Evolutionary conservation across 2,113 vertebrate species (phyloP), one percentile per base, ranked within the genome.

Genomic region (Vulpes ferrilata): DNA sequence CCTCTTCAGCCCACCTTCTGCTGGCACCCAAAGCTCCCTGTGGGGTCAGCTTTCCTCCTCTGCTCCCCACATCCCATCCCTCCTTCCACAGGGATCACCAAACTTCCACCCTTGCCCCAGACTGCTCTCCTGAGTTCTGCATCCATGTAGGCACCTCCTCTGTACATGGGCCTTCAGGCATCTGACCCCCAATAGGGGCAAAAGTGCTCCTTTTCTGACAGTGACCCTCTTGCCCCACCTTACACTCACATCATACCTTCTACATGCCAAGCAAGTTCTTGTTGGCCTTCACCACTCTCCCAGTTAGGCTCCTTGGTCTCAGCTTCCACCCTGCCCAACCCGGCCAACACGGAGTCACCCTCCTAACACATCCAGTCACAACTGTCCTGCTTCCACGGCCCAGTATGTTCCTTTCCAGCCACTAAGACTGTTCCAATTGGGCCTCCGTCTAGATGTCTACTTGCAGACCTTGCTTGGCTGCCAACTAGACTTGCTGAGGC

Each of bases 171-270:
- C 53, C 38, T 27, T 5, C 16, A 7, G 59, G 38, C 71, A 22
- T 2, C 53, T 4, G 30, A 48, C 30, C n/a, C 60, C n/a, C 6
- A 32, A 10, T 0, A 9, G 0, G 1, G 79, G 57, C 57, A 20
- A 20, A 17, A 38, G 13, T 1, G 23, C 57, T 16, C 57, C 7
- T 1, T 22, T 76, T 20, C 91, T 20, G 30, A 76, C n/a, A 53
- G 4, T 15, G 71, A 19, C 3, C 59, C 38, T 65, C 15, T 32
- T 4, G 0, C 27, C 20, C 2, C 12, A 6, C 30, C 59, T 30
- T 35, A 11, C 16, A 2, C n/a, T 5, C 25, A 11, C 0, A 11
- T 23, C 57, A 73, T 0, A 8, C 22, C 25, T 30, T 20, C 22
- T 3, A 9, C 11, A 0, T 3, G 79, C 11, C 4, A 17, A 27